Base-by-base conservation (phyloP, 2,113 vertebrate genomes). In the Cheilinus undulatus region DNA sequence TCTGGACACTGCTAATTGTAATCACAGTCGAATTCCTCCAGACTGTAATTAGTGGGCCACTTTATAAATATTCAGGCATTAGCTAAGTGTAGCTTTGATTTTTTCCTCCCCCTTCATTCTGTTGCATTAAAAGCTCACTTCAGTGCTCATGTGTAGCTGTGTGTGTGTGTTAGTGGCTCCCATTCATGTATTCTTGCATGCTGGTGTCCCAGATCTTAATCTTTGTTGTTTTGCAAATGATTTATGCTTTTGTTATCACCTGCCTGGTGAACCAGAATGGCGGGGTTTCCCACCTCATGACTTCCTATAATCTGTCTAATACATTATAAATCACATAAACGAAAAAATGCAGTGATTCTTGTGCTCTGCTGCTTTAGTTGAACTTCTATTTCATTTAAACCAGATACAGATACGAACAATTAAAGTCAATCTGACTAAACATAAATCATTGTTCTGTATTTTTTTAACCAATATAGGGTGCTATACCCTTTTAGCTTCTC, bases 1-100 rank as follows among this genome's bases (percentile, higher is more conserved):
- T 84, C 73, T 84, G 88, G 86, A 86, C 75, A 26, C 72, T 76
- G 82, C 77, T 86, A 89, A 89, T 91, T 87, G 87, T 90, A 88
- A 91, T 91, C 85, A 86, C 83, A 76, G 74, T 73, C 69, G 14
- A 83, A 86, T 87, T 87, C 86, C 77, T 56, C 51, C 84, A 78
- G 81, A 74, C 85, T 84, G 86, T 79, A 83, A 91, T 92, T 89
- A 86, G 79, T 48, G 78, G 65, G 14, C 79, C 80, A 69, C 87
- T 89, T 61, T 70, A 75, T 88, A 84, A 86, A 89, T 88, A 90
- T 79, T 81, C 86, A 52, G 74, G 67, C 69, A 82, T 88, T 83
- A 85, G 81, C 78, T 80, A 68, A 84, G 58, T 74, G 72, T 23
- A 70, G 76, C 81, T 86, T 85, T 81, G 78, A 77, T 77, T 57